Evolutionary conservation across 2,888 invertebrate species (phyloP), one percentile per base, ranked within the genome.

Genomic region (Phyllotreta striolata): DNA sequence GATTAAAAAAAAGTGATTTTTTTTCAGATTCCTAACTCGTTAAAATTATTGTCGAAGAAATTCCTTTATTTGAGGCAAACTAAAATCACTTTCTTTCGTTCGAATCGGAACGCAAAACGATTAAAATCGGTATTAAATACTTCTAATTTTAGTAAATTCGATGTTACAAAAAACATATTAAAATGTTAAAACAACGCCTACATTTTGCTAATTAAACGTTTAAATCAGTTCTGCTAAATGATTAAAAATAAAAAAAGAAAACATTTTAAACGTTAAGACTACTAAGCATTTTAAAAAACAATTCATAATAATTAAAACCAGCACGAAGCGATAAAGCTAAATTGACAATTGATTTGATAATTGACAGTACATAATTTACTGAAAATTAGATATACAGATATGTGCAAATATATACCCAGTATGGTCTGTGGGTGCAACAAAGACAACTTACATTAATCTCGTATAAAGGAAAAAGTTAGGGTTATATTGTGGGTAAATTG

Each of bases 1-100:
- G 13, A 60, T 43, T 9, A 62, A 7, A 68, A 70, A 73, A 73
- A 65, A 71, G 69, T 70, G 70, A 73, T 64, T 67, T 70, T 24
- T n/a, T 24, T 4, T 24, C 24, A 4, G 24, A 24, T 24, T 4
- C 24, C 4, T 24, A 24, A 24, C 24, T 24, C 24, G 24, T 24
- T 24, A 24, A 24, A n/a, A 24, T 24, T 24, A 24, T 24, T 24
- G 24, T 24, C 24, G 24, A 24, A 24, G 24, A 24, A 24, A 24
- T 24, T 24, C 24, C 24, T 24, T 24, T 24, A 24, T 3, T 24
- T 4, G 24, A 24, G 10, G 24, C 60, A 46, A 54, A 60, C 58
- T 68, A 65, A 69, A 70, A 64, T 69, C 67, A 38, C 44, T 52
- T 60, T 60, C 52, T 58, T 49, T 1, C 7, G 37, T 9, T 24